These are phyloP conservation scores for Pterocles burchelli DNA, from an alignment of 2,113 vertebrate species.

Conservation along the genomic window DNA sequence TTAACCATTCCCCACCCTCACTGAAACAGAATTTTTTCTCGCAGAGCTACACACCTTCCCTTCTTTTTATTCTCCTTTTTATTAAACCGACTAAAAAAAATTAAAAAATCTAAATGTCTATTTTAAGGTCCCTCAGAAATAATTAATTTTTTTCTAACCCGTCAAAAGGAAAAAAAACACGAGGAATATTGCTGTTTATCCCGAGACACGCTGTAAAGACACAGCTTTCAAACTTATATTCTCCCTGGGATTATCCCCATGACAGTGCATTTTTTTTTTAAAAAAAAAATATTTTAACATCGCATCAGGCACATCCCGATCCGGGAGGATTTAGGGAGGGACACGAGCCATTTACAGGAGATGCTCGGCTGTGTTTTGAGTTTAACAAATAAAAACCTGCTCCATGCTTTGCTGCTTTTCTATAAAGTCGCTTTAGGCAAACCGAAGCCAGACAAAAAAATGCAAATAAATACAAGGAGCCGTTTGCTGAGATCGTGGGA, in stretches of 20 bases:
- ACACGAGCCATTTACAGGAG: not conserved
- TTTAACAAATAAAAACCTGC: not conserved
- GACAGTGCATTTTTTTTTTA: not conserved
- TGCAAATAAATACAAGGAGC: not conserved
- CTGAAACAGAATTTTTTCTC: not conserved
- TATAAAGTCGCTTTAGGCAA: not conserved
- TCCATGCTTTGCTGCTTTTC: not conserved
- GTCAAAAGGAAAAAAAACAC: not conserved
- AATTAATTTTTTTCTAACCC: not conserved
- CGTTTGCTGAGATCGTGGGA: not conserved
- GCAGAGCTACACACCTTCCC: accelerated
- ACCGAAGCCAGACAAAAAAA: not conserved
- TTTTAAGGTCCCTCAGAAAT: not conserved
- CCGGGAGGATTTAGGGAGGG: not conserved
- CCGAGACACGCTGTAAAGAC: not conserved
- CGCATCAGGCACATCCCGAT: not conserved
- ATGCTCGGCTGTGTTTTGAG: not conserved
- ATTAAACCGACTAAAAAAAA: not conserved
- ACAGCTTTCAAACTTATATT: not conserved
- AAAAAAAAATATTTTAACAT: not conserved
- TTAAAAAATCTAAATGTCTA: not conserved
- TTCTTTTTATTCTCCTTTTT: not conserved
- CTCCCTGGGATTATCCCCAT: not conserved
- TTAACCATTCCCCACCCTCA: not conserved
- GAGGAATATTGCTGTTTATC: not conserved